Evolutionary conservation across 1,140 invertebrate species (phyloP), one percentile per base, ranked within the genome.

Genomic region (Chionoecetes opilio): DNA sequence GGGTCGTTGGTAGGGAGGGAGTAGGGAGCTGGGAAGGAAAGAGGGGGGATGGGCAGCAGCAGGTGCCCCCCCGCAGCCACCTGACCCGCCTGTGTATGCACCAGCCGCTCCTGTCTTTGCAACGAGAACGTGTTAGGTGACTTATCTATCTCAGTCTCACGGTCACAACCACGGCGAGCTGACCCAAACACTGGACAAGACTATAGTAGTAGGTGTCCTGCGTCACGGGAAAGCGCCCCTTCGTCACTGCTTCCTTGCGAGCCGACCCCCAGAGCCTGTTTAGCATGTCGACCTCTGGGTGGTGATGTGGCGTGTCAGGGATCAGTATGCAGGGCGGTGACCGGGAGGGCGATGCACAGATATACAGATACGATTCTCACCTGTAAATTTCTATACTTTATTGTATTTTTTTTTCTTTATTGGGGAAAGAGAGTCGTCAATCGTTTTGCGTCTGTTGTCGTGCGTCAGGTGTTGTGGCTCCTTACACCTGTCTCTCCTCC

Each of bases 401-500:
- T n/a, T n/a, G n/a, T n/a, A 0, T 75, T n/a, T 17, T 75, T 11
- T 8, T 26, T 75, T 5, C 63, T n/a, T 53, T 53, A 17, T 53
- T 53, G 46, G 46, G 46, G 46, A 26, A 17, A 14, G 14, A 14
- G 41, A 14, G 6, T 1, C 63, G 21, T 21, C 21, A 26, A 75
- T 2, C 63, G 6, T n/a, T 26, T n/a, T n/a, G 63, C n/a, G 63
- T 17, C 63, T 5, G 11, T 17, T 75, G 63, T n/a, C n/a, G 63
- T n/a, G 63, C 63, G 8, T 21, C n/a, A 75, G 21, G 63, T 26
- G 21, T 75, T 75, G 63, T 26, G n/a, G 3, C 38, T 41, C 38
- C 53, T 26, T 86, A 17, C 85, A 35, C 37, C 85, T 38, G 37
- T 87, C 85, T 32, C 26, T 31, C 85, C 37, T 90, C 37, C 88